Percentiles rank a stretch among this genome's conserved stretches.
These are phyloP conservation scores for Eristalis tenax DNA, from an alignment of 2,888 invertebrate species.

Conservation along the genomic window DNA sequence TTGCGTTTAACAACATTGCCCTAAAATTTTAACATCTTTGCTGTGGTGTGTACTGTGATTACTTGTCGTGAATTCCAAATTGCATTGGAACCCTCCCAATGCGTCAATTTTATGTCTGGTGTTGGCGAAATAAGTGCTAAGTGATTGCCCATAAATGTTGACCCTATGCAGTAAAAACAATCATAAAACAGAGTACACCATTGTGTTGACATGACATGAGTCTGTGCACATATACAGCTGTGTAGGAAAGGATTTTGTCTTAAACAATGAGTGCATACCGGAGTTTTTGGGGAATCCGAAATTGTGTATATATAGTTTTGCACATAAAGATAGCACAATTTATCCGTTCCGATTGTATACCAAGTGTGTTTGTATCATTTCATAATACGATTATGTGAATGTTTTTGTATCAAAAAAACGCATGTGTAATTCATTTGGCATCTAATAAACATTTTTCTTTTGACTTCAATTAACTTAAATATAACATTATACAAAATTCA, in stretches of 20 bases:
- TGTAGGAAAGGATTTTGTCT: neutral
- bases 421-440: too few species aligned
- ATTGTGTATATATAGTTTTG: too few species aligned
- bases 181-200: neutral
- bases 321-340: too few species aligned
- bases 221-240: neutral
- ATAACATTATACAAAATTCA: too few species aligned
- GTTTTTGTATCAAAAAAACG: too few species aligned
- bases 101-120: neutral
- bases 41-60: neutral
- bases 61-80: neutral
- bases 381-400: too few species aligned
- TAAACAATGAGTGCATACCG: too few species aligned
- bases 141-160: constrained; percentile 8
- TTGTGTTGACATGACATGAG: neutral
- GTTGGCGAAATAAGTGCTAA: neutral
- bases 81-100: neutral
- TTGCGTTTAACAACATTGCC: neutral
- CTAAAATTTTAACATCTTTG: neutral
- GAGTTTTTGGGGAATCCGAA: too few species aligned
- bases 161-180: neutral
- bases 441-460: too few species aligned
- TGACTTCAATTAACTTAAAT: too few species aligned
- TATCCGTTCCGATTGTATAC: too few species aligned
- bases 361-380: too few species aligned